Base-by-base conservation (phyloP, 2,888 invertebrate species). In the Melipona beecheii region DNA sequence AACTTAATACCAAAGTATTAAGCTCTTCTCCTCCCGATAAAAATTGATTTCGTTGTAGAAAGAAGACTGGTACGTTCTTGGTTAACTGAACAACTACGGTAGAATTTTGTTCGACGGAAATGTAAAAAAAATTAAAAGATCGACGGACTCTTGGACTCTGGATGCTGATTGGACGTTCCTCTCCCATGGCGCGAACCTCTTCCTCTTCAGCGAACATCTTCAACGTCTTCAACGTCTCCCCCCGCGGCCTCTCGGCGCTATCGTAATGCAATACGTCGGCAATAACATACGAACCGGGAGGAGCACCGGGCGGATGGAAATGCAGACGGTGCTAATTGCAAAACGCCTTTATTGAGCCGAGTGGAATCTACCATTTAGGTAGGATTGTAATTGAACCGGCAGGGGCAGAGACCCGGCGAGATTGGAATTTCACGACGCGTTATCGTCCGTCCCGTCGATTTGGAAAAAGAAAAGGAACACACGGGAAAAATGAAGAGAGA, bases 321-420 rank as follows among this genome's bases (percentile, higher is more conserved):
- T 83, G 68, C 79, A 80, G 78, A 75, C 43, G 72, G 75, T 79
- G 79, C 78, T 87, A 88, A 88, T 88, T 86, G 84, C 84, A 69
- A 75, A 81, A 83, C 82, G 75, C 81, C 76, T 78, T 84, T 81
- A 86, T 82, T 81, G 81, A 66, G 60, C 84, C 69, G 68, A 66
- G 66, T 60, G 78, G 80, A 82, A 85, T 88, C 76, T 77, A 75
- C 81, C 84, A 84, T 86, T 87, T 78, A 81, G 85, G 78, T 76
- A 9, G 73, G 81, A 87, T 82, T 84, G 79, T 85, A 80, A 89
- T 89, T 87, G 83, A 81, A 58, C 78, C 65, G 64, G 24, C 50
- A 58, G 58, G 69, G 31, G 64, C 24, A 58, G 58, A 62, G 21
- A 36, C 43, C 49, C 31, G 17, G 56, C 50, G 58, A 21, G 83